Evolutionary conservation across 2,888 invertebrate genomes (phyloP).

Genomic region (Agonum fuliginosum): DNA sequence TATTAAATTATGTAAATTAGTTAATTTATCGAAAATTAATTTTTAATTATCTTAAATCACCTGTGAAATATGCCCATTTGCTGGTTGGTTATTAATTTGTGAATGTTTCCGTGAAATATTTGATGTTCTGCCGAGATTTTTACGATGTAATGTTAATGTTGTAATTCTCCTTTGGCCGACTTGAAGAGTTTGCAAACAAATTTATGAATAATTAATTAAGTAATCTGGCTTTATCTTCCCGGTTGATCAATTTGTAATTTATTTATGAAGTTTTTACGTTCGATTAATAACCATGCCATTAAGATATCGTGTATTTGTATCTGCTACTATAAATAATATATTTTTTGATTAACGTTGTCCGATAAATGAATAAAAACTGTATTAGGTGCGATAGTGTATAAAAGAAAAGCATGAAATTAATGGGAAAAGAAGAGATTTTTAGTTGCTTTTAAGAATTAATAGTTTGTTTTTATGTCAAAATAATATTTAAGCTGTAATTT

Average conservation of each 20-base stretch:
- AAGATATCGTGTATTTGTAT: conserved; percentile 7
- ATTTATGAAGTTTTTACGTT: conserved; percentile 35
- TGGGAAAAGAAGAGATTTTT: no score
- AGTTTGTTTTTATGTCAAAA: no score
- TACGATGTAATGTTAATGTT: not conserved
- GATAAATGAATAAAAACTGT: no score
- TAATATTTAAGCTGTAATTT: no score
- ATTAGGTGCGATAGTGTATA: no score
- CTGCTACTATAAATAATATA: no score
- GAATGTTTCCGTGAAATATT: not conserved
- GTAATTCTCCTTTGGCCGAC: conserved; percentile 5
- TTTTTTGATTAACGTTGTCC: no score
- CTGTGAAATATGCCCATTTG: not conserved
- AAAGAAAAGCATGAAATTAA: no score
- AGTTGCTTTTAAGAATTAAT: no score
- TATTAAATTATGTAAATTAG: conserved; percentile 21
- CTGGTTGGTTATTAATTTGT: not conserved
- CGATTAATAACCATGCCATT: conserved; percentile 12
- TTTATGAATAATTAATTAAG: conserved; percentile 46
- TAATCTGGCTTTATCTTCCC: conserved; percentile 41
- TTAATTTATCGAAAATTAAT: conserved; percentile 5
- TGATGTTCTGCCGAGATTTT: not conserved
- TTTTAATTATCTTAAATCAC: conserved; percentile 18
- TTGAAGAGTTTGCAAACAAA: conserved; percentile 39
- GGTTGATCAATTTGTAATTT: conserved; percentile 7